phyloP scores from a whole-genome alignment of 2,113 vertebrate species.

The Rhinoderma darwinii region DNA sequence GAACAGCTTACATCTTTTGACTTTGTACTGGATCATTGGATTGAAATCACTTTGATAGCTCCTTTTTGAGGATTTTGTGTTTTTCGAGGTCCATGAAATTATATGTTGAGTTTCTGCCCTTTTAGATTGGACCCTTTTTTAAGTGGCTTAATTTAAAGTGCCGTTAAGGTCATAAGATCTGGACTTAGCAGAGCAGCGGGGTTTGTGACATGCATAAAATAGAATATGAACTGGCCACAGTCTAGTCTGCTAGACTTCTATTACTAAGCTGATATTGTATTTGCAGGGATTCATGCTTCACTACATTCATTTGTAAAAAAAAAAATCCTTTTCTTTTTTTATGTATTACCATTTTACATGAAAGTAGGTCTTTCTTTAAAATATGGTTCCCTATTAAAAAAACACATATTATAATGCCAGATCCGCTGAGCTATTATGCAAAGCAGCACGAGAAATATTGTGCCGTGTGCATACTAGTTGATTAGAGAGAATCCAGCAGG shows the following conservation, averaged over 20 bases:
- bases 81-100: conserved; percentile 69
- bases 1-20: conserved; percentile 80
- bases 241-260: background rate
- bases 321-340: background rate
- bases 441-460: too few species aligned
- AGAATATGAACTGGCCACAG: conserved; percentile 48
- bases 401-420: too few species aligned
- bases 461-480: too few species aligned
- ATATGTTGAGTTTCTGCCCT: conserved; percentile 63
- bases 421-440: too few species aligned
- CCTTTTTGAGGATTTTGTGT: conserved; percentile 70
- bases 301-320: background rate
- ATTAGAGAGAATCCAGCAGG: too few species aligned
- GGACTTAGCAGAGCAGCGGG: background rate
- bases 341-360: background rate
- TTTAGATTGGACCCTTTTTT: conserved; percentile 61
- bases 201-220: conserved; percentile 51
- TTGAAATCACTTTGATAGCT: conserved; percentile 75
- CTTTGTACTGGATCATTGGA: conserved; percentile 72
- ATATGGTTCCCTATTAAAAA: too few species aligned
- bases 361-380: too few species aligned
- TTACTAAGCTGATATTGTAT: background rate
- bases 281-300: background rate
- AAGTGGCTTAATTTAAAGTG: conserved; percentile 55
- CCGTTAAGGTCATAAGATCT: conserved; percentile 51